Conservation (phyloP, 2,888 invertebrate species). For the Drosophila putrida region DNA sequence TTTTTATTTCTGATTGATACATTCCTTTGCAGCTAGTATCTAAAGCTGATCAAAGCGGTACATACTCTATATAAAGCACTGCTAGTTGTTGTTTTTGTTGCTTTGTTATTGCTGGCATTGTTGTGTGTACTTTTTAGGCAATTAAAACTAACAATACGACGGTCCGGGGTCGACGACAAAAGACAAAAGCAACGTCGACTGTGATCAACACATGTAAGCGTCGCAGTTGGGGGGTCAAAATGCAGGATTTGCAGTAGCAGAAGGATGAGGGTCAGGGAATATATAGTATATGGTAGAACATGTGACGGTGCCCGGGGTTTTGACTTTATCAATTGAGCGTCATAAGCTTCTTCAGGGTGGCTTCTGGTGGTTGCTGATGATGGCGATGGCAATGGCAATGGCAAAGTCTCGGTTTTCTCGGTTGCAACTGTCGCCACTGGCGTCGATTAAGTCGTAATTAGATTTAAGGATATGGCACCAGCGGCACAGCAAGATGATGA, state of each 20-base stretch:
- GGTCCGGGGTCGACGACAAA: conserved; percentile 35
- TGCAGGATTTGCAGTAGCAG: conserved; percentile 32
- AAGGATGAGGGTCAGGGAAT: conserved; percentile 26
- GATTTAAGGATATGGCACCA: conserved; percentile 85
- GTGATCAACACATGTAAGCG: conserved; percentile 82
- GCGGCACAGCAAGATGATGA: conserved; percentile 83
- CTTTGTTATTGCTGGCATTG: conserved; percentile 48
- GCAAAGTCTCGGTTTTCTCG: conserved; percentile 49
- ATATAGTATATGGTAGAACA: conserved; percentile 27
- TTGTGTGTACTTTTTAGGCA: conserved; percentile 75
- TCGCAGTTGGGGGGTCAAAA: conserved; percentile 60
- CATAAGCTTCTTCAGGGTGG: conserved; percentile 70
- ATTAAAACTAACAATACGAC: conserved; percentile 79
- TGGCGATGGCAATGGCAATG: too few relatives aligned
- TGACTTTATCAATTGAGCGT: conserved; percentile 84
- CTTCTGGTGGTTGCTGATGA: conserved; percentile 49
- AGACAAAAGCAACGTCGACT: conserved; percentile 69
- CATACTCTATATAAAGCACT: conserved; percentile 7
- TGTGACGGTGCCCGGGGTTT: conserved; percentile 71
- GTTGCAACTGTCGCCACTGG: conserved; percentile 83
- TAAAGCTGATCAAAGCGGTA: not conserved
- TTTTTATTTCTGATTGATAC: not conserved
- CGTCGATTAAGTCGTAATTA: conserved; percentile 86
- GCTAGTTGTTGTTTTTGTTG: conserved; percentile 26
- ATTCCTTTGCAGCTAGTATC: not conserved